Conservation (phyloP, 2,113 vertebrate genomes). For the Fulmarus glacialis region DNA sequence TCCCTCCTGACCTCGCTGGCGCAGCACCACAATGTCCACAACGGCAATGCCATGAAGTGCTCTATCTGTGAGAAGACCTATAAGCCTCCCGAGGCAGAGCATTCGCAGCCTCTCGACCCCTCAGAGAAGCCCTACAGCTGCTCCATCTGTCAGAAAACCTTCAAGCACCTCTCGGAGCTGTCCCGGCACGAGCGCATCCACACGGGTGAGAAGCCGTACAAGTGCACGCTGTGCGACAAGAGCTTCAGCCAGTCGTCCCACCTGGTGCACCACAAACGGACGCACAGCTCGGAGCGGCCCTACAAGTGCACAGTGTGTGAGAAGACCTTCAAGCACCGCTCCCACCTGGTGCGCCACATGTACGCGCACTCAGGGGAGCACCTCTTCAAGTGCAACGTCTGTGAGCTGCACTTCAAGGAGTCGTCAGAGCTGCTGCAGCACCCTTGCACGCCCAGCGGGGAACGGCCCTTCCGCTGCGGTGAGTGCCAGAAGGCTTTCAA, state of each 20-base stretch:
- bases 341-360: slow-evolving; percentile 97
- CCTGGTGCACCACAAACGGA: slow-evolving; percentile 95
- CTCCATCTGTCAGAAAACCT: slow-evolving; percentile 94
- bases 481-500: slow-evolving; percentile 96
- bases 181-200: slow-evolving; percentile 94
- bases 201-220: slow-evolving; percentile 96
- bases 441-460: slow-evolving; percentile 92
- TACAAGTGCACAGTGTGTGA: slow-evolving; percentile 96
- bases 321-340: slow-evolving; percentile 98
- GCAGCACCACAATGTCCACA: slow-evolving; percentile 93
- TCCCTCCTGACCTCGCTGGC: slow-evolving; percentile 94
- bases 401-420: slow-evolving; percentile 96
- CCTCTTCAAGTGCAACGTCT: slow-evolving; percentile 95
- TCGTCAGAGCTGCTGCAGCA: slow-evolving; percentile 95
- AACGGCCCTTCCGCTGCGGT: slow-evolving; percentile 91
- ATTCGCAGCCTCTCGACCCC: slow-evolving; percentile 46
- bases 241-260: slow-evolving; percentile 98
- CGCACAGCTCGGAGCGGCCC: slow-evolving; percentile 93
- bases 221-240: slow-evolving; percentile 95
- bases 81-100: slow-evolving; percentile 78
- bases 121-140: slow-evolving; percentile 93
- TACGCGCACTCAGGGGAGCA: slow-evolving; percentile 92
- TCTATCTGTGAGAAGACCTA: slow-evolving; percentile 98
- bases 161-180: slow-evolving; percentile 95
- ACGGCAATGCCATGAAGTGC: slow-evolving; percentile 89